Conservation (phyloP, 2,797 vertebrate genomes). For the Propithecus deckenii region DNA sequence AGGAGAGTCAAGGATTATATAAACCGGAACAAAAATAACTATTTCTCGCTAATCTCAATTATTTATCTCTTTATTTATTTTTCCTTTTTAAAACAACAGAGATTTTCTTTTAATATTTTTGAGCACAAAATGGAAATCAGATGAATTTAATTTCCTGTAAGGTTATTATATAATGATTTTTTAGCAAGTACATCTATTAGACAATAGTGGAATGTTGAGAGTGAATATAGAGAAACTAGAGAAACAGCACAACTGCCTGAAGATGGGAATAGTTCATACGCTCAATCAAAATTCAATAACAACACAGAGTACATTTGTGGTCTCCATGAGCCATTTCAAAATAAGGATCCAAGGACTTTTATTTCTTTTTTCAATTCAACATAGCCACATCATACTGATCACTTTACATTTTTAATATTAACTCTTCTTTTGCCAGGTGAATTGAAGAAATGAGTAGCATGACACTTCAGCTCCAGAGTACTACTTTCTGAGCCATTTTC, state of each 20-base stretch:
- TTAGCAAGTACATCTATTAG: neutral
- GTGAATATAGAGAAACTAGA: neutral
- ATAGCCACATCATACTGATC: neutral
- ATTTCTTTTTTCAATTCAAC: neutral
- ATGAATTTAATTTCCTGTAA: neutral
- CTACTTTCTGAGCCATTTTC: neutral
- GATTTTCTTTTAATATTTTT: neutral
- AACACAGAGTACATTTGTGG: neutral
- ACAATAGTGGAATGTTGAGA: neutral
- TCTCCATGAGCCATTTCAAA: neutral
- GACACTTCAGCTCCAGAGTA: neutral
- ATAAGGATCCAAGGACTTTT: neutral
- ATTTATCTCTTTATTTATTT: neutral
- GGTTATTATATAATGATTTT: conserved; percentile 14
- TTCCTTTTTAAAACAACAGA: neutral
- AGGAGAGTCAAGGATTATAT: neutral
- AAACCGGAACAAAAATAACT: conserved; percentile 5
- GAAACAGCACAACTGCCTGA: neutral
- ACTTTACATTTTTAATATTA: conserved; percentile 39
- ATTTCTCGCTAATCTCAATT: neutral
- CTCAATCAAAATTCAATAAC: neutral
- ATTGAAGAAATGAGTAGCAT: neutral
- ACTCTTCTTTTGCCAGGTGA: neutral
- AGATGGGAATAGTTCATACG: neutral
- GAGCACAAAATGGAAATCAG: neutral